These are phyloP conservation scores for Polypterus senegalus DNA, from an alignment of 2,113 vertebrate species.

Conservation along the genomic window DNA sequence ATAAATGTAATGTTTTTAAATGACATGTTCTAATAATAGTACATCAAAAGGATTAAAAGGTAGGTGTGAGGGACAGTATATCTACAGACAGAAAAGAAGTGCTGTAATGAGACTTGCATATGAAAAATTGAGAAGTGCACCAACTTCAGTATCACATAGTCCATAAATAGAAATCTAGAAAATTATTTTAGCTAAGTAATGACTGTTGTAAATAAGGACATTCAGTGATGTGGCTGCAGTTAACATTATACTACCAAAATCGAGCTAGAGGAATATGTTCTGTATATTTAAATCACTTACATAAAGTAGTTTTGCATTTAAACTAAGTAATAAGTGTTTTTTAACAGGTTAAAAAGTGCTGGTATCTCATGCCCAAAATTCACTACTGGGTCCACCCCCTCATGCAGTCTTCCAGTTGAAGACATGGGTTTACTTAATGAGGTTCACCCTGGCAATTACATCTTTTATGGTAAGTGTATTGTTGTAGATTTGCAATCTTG, in stretches of 20 bases:
- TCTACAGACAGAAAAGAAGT: too few species aligned
- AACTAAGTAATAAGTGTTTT: neutral
- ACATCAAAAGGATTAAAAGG: too few species aligned
- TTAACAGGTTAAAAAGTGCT: constrained; percentile 43
- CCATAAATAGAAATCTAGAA: too few species aligned
- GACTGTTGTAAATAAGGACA: too few species aligned
- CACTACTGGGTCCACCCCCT: constrained; percentile 70
- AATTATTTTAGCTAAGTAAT: too few species aligned
- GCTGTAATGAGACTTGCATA: too few species aligned
- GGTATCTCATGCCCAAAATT: constrained; percentile 51
- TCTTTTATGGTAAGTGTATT: constrained; percentile 59
- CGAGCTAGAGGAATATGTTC: neutral
- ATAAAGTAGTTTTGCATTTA: neutral
- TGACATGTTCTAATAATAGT: too few species aligned
- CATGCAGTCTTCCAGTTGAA: constrained; percentile 61
- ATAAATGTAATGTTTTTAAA: too few species aligned
- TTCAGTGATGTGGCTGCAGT: neutral
- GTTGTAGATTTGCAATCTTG: neutral
- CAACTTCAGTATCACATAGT: too few species aligned
- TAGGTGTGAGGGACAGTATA: too few species aligned
- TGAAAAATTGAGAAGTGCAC: too few species aligned
- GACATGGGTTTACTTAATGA: constrained; percentile 63
- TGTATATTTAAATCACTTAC: neutral
- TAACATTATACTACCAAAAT: neutral
- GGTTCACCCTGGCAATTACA: constrained; percentile 69